These are phyloP conservation scores for Phalacrocorax pelagicus DNA, from an alignment of 2,113 vertebrate species.

Conservation along the genomic window DNA sequence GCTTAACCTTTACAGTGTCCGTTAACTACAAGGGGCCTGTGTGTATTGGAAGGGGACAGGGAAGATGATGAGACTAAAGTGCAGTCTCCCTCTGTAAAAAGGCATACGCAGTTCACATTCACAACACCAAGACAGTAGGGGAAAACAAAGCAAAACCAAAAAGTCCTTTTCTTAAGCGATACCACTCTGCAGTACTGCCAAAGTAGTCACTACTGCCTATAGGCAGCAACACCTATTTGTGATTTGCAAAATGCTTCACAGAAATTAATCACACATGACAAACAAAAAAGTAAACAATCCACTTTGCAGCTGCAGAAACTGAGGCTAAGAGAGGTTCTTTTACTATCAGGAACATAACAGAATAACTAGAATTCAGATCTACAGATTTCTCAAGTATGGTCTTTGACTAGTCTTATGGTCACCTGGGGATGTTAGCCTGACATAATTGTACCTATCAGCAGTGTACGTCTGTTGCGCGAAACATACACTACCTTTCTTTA, in stretches of 20 bases:
- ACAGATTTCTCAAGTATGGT: background rate
- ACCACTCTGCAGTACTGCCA: background rate
- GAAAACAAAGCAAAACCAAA: background rate
- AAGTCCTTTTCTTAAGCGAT: background rate
- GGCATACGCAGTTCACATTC: background rate
- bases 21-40: background rate
- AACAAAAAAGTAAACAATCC: background rate
- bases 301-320: background rate
- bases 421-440: background rate
- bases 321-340: background rate
- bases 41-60: background rate
- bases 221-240: background rate
- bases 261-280: background rate
- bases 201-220: background rate
- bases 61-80: background rate
- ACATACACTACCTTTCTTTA: background rate
- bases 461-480: background rate
- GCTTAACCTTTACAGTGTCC: background rate
- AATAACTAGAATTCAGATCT: background rate
- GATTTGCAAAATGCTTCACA: background rate
- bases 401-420: background rate
- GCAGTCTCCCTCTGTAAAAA: background rate
- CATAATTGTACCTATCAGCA: background rate
- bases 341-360: background rate
- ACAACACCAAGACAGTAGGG: background rate